Evolutionary conservation across 1,140 invertebrate species (phyloP), one percentile per base, ranked within the genome.

Genomic region (Argopecten irradians): DNA sequence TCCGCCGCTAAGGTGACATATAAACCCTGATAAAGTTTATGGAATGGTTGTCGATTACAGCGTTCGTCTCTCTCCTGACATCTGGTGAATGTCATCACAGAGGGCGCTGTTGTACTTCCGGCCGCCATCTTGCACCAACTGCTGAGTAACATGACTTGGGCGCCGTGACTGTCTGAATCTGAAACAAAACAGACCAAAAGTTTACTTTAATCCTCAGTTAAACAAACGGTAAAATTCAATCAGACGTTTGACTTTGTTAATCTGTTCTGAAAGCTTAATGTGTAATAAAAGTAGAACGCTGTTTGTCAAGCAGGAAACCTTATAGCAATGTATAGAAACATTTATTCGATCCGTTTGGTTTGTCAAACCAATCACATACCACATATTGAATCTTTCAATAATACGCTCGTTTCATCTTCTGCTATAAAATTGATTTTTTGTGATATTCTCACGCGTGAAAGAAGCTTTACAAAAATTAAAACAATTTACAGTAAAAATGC

Each of bases 71-170:
- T 8, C 55, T 71, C 28, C 55, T 16, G 55, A 71, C 55, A 71
- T 71, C 55, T 71, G 55, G 55, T 71, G 55, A 71, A 71, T 71
- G 55, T 71, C 55, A 71, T 71, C 55, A 71, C 55, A 71, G 55
- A 71, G 55, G 55, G 55, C 55, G 55, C 55, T 71, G 55, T 71
- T 3, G 8, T 71, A 22, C 55, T 71, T 71, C 55, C 55, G 55
- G 55, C 28, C 55, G 55, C 55, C 55, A 71, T 71, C 55, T 71
- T 71, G 55, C 55, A 71, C n/a, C 55, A 71, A 71, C 55, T 71
- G 55, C 55, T 71, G 55, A 28, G 55, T 28, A 71, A 71, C 55
- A 71, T 71, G 55, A 71, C 55, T 28, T 28, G 55, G 55, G 55
- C 55, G 55, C 55, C 55, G 55, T 71, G 55, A 22, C 5, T 71